Conservation (phyloP, 2,113 vertebrate species). For the Xiphorhynchus elegans region DNA sequence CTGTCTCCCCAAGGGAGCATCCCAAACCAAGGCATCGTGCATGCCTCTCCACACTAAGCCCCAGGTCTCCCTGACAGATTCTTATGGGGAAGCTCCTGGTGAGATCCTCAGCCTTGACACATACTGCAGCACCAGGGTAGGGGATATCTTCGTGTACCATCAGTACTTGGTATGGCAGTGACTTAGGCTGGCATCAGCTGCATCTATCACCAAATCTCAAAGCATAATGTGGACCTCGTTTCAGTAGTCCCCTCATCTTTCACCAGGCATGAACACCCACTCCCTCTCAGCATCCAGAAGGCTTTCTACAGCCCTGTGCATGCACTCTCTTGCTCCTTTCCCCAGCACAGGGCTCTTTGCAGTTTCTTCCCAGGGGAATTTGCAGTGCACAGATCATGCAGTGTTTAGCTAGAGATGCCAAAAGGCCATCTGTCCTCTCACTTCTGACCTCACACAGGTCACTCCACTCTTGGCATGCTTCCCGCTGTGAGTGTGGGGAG, state of each 20-base stretch:
- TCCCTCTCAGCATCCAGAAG: background rate
- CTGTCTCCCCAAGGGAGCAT: background rate
- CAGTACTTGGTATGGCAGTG: fast-evolving
- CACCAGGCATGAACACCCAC: background rate
- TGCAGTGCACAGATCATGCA: background rate
- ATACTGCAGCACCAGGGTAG: background rate
- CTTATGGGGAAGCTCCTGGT: background rate
- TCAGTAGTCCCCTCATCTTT: background rate
- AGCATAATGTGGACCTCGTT: background rate
- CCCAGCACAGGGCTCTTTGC: background rate
- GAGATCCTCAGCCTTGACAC: background rate
- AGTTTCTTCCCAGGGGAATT: background rate
- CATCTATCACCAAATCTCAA: background rate
- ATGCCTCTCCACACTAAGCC: background rate
- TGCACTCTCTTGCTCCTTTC: background rate
- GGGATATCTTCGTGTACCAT: background rate
- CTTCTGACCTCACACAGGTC: background rate
- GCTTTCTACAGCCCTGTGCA: background rate
- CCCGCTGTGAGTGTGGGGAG: background rate
- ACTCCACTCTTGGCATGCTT: background rate
- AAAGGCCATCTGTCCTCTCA: background rate
- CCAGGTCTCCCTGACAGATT: background rate
- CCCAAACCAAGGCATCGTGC: background rate
- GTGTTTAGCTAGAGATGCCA: background rate
- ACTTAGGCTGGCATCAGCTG: background rate